Conservation (phyloP, 2,888 invertebrate species). For the Zygothrica quintamaculata region DNA sequence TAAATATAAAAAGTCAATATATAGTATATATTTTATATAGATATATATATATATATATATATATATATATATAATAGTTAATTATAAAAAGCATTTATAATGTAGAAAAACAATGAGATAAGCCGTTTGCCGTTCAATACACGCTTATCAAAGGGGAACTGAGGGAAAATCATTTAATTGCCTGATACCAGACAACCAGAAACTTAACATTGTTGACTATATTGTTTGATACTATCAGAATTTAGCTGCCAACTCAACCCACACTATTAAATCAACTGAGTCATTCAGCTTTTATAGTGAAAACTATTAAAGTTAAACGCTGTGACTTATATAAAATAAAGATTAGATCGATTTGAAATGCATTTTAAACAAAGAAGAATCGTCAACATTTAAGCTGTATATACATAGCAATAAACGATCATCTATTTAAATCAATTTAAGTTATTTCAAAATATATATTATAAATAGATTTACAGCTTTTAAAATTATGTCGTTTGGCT, state of each 20-base stretch:
- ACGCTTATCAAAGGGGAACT: constrained; percentile 19
- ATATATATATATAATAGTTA: constrained; percentile 3
- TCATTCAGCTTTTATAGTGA: constrained; percentile 5
- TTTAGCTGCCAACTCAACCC: background rate
- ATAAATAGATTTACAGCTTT: constrained; percentile 1
- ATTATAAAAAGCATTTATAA: constrained; percentile 16
- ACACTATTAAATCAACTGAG: constrained; percentile 6
- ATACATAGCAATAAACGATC: no score
- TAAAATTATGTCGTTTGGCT: background rate
- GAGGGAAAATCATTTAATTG: constrained; percentile 26
- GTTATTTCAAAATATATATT: background rate
- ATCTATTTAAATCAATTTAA: background rate
- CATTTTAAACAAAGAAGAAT: no score
- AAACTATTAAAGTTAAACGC: background rate
- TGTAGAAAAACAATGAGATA: constrained; percentile 31
- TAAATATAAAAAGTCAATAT: constrained; percentile 27
- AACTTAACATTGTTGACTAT: no score
- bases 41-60: constrained; percentile 3
- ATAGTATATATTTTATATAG: constrained; percentile 4
- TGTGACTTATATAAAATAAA: background rate
- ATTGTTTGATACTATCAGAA: constrained; percentile 5
- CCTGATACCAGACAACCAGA: constrained; percentile 13
- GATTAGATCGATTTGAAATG: no score
- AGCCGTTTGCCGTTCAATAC: constrained; percentile 14
- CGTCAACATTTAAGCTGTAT: no score